A percentile compares a stretch with the other conserved stretches of the same genome.
Conservation (phyloP, 2,113 vertebrate genomes). For the Cochlearius cochlearius region DNA sequence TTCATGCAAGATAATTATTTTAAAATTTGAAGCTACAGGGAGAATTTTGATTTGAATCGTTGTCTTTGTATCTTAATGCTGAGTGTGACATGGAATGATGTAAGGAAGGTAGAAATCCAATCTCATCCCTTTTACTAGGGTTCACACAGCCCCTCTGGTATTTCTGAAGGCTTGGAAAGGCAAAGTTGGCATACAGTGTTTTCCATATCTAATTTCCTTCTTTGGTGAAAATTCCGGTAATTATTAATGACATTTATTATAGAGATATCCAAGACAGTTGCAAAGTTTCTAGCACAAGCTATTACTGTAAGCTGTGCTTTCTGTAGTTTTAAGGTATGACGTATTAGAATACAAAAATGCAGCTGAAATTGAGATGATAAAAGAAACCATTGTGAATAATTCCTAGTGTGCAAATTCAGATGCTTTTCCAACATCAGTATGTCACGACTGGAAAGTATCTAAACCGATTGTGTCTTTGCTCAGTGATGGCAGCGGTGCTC, state of each 20-base stretch:
- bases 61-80: not conserved
- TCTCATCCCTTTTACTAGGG: not conserved
- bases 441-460: not conserved
- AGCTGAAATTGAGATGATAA: not conserved
- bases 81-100: slow-evolving; percentile 1
- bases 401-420: not conserved
- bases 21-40: not conserved
- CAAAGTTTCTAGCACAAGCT: not conserved
- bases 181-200: not conserved
- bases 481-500: not conserved
- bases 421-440: not conserved
- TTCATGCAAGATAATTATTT: not conserved
- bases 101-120: slow-evolving; percentile 31
- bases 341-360: not conserved
- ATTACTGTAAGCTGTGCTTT: not conserved
- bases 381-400: not conserved
- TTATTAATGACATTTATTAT: not conserved
- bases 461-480: not conserved
- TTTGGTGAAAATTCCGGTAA: slow-evolving; percentile 1
- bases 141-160: not conserved
- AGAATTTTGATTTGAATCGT: not conserved
- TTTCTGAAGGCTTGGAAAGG: slow-evolving; percentile 1
- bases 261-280: not conserved
- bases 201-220: slow-evolving; percentile 35
- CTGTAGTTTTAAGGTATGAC: not conserved